Evolutionary conservation across 1,140 invertebrate genomes (phyloP).

Genomic region (Apocrypta bakeri): DNA sequence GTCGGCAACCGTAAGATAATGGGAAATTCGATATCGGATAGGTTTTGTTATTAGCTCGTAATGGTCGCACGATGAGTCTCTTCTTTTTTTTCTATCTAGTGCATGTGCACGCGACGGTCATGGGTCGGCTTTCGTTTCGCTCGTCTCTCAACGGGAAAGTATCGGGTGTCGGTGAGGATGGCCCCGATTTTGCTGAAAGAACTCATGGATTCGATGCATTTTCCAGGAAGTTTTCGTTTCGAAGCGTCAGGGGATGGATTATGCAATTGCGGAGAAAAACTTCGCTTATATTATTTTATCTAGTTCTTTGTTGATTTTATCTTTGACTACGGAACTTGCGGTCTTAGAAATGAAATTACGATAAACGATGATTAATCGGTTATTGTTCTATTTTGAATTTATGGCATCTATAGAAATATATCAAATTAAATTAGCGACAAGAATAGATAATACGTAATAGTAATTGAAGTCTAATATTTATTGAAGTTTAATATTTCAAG

Average conservation of each 20-base stretch:
- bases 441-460: no score
- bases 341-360: not conserved
- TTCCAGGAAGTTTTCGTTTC: no score
- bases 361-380: no score
- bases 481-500: no score
- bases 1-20: slow-evolving; percentile 13
- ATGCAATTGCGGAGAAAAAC: no score
- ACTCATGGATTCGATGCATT: not conserved
- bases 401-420: no score
- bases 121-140: not conserved
- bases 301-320: not conserved
- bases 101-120: not conserved
- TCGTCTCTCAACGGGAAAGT: not conserved
- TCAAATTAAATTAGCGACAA: no score
- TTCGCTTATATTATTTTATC: no score
- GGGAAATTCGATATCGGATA: slow-evolving; percentile 14
- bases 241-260: no score
- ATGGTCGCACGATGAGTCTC: not conserved
- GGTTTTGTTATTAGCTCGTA: not conserved
- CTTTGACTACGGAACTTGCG: not conserved
- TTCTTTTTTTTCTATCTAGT: not conserved
- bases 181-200: not conserved
- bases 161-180: not conserved
- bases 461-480: no score
- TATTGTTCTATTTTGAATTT: no score